A percentile compares a stretch with the other conserved stretches of the same genome.
phyloP scores from a whole-genome alignment of 2,797 vertebrate species.

The Malacoctenus gilli region DNA sequence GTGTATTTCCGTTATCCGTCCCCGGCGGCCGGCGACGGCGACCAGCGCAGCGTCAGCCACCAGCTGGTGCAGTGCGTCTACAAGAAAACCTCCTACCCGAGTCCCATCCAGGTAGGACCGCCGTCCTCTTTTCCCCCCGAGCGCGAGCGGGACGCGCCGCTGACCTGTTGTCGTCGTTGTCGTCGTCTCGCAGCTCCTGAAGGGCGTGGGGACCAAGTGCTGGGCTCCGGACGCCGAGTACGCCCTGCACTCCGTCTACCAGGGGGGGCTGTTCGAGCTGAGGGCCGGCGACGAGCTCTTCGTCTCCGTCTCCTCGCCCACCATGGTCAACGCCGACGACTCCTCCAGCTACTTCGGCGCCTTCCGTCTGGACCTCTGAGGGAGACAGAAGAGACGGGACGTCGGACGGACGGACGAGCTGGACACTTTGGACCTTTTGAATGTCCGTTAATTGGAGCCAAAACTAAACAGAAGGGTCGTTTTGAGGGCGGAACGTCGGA shows the following conservation, averaged over 20 bases:
- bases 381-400: not conserved
- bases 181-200: conserved; percentile 82
- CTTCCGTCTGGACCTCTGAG: conserved; percentile 87
- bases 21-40: conserved; percentile 66
- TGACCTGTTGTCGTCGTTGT: conserved; percentile 7
- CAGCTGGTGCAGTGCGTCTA: conserved; percentile 91
- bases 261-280: conserved; percentile 91
- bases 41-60: conserved; percentile 81
- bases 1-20: conserved; percentile 90
- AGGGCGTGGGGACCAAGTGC: conserved; percentile 90
- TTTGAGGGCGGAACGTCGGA: not conserved
- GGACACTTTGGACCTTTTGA: conserved; percentile 25
- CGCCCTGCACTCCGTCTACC: conserved; percentile 90
- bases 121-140: too few relatives aligned
- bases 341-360: conserved; percentile 89
- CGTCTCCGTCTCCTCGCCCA: conserved; percentile 86
- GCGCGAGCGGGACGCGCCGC: too few relatives aligned
- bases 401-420: conserved; percentile 14
- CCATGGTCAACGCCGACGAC: conserved; percentile 82
- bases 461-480: not conserved
- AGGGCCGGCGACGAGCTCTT: conserved; percentile 88
- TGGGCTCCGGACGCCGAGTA: conserved; percentile 89
- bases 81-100: conserved; percentile 85
- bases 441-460: conserved; percentile 22
- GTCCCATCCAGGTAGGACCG: conserved; percentile 78